Evolutionary conservation across 2,888 invertebrate genomes (phyloP).

Genomic region (Andrena haemorrhoa): DNA sequence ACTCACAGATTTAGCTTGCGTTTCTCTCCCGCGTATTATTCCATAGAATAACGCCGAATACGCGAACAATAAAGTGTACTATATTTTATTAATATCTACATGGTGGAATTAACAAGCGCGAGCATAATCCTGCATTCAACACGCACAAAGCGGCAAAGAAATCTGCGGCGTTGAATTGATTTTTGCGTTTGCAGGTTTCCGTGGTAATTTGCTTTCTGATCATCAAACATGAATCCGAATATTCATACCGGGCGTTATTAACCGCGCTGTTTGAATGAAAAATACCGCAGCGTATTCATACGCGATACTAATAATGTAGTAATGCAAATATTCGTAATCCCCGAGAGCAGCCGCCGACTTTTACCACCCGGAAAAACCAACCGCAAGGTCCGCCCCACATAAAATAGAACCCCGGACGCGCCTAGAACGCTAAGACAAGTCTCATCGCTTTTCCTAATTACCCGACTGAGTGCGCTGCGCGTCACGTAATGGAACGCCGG

Average conservation of each 20-base stretch:
- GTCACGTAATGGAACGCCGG: background rate
- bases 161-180: conserved; percentile 17
- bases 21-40: conserved; percentile 20
- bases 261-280: background rate
- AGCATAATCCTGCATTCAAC: background rate
- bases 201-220: conserved; percentile 22
- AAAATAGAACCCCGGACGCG: background rate
- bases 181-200: background rate
- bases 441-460: conserved; percentile 20
- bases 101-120: background rate
- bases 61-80: conserved; percentile 30
- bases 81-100: conserved; percentile 36
- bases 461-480: background rate
- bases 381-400: too few species aligned
- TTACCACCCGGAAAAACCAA: too few species aligned
- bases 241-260: background rate
- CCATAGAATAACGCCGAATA: background rate
- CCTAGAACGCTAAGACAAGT: background rate
- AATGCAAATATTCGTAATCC: too few species aligned
- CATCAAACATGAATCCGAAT: background rate
- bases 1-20: conserved; percentile 9
- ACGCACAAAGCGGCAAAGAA: conserved; percentile 17
- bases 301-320: too few species aligned
- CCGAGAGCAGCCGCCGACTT: too few species aligned
- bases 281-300: background rate